These are phyloP conservation scores for Malaclemys terrapin DNA, from an alignment of 2,113 vertebrate species.

Conservation along the genomic window DNA sequence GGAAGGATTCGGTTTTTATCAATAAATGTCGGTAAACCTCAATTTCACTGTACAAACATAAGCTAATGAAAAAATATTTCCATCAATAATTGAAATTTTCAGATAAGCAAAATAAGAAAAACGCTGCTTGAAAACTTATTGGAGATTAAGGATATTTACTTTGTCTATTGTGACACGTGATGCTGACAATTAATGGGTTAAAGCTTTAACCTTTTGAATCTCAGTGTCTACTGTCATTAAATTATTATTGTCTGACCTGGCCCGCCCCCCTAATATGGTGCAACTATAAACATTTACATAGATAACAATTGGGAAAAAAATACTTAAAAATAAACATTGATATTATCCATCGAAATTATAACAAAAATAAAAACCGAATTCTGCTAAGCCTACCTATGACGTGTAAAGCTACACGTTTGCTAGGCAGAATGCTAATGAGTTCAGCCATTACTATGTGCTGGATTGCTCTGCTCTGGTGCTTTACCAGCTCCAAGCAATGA, in stretches of 20 bases:
- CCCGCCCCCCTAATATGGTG: neutral
- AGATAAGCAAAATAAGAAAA: neutral
- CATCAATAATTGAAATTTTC: neutral
- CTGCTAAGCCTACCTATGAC: neutral
- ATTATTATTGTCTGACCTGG: neutral
- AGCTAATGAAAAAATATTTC: no score
- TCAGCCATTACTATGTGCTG: neutral
- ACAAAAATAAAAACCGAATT: neutral
- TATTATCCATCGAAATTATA: neutral
- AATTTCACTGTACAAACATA: neutral
- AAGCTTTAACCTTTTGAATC: neutral
- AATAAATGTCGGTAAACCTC: neutral
- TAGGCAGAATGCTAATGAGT: neutral
- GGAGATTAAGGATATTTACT: neutral
- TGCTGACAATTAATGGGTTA: neutral
- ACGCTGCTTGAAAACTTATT: neutral
- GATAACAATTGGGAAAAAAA: neutral
- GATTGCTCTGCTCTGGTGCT: neutral
- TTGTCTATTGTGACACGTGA: neutral
- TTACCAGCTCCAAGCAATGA: neutral
- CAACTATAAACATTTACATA: neutral
- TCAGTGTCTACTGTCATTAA: neutral
- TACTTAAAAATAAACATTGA: neutral
- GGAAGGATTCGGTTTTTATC: neutral
- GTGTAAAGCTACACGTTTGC: neutral